Base-by-base conservation (phyloP, 2,113 vertebrate genomes). In the Paramormyrops kingsleyae region DNA sequence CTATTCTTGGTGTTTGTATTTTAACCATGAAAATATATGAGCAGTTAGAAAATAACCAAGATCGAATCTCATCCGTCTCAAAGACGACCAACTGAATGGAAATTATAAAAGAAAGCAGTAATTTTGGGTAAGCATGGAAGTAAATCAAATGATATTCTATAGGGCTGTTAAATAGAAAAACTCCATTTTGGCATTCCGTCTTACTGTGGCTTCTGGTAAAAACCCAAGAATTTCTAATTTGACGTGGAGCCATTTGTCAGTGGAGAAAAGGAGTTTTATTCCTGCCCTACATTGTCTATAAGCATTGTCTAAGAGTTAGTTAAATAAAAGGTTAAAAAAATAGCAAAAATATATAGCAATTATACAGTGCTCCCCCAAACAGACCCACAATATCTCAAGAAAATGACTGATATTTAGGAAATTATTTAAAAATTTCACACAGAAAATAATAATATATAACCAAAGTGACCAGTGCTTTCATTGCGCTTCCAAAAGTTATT, bases 61-160 rank as follows among this genome's bases (percentile, higher is more conserved):
- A 44, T 10, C 7, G 47, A 89, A 62, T 44, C 46, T 77, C 66
- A 56, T 89, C 21, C 0, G 70, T 21, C 31, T 52, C 12, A 21
- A 39, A 83, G 50, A 56, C 47, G 13, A 44, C 31, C 4, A 52
- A 90, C 66, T 87, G 27, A 70, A 50, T 62, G 44, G 19, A 74
- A 87, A 47, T 90, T 66, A 87, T n/a, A 70, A 53, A 70, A 53
- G 83, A 49, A 90, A 50, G 44, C 83, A 86, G 89, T n/a, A 31
- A 70, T 86, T 70, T 83, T 70, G 35, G 27, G n/a, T 24, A 66
- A 83, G 88, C 66, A 27, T 77, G 88, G 39, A 89, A 52, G 44
- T 49, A 70, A 90, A 87, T 87, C 42, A 85, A 87, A 50, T 87
- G 44, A 49, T n/a, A 86, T 62, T 50, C 27, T 87, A n/a, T 87